Conservation (phyloP, 53 echinoderm and acorn worm genomes). For the Actinopyga echinites region DNA sequence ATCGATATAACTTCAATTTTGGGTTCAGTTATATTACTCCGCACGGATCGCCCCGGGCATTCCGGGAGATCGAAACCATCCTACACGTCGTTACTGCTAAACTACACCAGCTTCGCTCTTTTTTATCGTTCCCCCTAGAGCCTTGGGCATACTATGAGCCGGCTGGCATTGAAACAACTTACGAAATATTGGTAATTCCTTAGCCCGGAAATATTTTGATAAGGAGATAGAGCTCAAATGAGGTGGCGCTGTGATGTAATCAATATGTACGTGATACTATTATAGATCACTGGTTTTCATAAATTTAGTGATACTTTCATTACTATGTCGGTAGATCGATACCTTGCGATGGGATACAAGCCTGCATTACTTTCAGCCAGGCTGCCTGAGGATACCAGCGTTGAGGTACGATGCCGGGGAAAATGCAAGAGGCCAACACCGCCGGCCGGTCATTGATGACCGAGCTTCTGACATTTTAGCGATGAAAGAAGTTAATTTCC, state of each 20-base stretch:
- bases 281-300: constrained; percentile 32
- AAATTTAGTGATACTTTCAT: constrained; percentile 34
- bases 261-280: constrained; percentile 32
- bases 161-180: constrained; percentile 42
- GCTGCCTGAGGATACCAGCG: no score
- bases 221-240: constrained; percentile 35
- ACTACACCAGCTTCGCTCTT: constrained; percentile 19
- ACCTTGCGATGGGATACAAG: constrained; percentile 6
- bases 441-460: no score
- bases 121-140: constrained; percentile 16
- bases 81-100: constrained; percentile 17
- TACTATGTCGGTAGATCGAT: constrained; percentile 18
- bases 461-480: no score
- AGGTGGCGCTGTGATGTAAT: constrained; percentile 33
- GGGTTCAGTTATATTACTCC: constrained; percentile 40
- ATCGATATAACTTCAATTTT: constrained; percentile 40
- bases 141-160: constrained; percentile 34
- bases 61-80: constrained; percentile 25
- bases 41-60: constrained; percentile 22
- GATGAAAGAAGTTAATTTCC: no score
- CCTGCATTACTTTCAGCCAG: not conserved
- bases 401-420: no score
- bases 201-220: constrained; percentile 40
- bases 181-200: constrained; percentile 38
- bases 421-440: no score